A percentile compares a stretch with the other conserved stretches of the same genome.
Evolutionary conservation across 2,797 vertebrate genomes (phyloP).

Genomic region (Pipistrellus kuhlii): DNA sequence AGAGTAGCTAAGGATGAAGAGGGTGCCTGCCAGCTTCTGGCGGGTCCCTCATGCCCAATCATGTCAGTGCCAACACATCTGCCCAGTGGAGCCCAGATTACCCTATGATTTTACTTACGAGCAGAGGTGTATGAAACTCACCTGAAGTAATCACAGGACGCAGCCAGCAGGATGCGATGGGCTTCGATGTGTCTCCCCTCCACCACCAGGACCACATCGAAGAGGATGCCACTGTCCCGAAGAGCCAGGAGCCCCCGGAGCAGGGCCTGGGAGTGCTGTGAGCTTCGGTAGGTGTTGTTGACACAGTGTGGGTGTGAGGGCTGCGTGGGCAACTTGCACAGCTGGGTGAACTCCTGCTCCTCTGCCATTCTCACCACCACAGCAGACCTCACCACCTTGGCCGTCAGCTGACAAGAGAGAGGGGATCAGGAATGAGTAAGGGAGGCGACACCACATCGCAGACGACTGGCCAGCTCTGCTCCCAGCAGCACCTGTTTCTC

Average conservation of each 20-base stretch:
- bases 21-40: not conserved
- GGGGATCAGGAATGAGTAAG: not conserved
- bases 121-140: constrained; percentile 72
- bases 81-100: not conserved
- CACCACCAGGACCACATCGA: constrained; percentile 95
- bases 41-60: not conserved
- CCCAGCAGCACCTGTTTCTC: not conserved
- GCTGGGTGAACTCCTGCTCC: constrained; percentile 85
- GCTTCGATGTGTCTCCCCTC: constrained; percentile 94
- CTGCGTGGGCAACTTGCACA: constrained; percentile 80
- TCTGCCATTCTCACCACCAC: constrained; percentile 90
- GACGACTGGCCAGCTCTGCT: not conserved
- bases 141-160: constrained; percentile 98
- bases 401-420: constrained; percentile 75
- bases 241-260: constrained; percentile 93
- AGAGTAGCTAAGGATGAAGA: not conserved
- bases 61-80: no score
- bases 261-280: constrained; percentile 92
- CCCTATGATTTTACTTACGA: not conserved
- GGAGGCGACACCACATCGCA: no score
- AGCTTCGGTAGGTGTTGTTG: constrained; percentile 92
- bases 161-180: constrained; percentile 96
- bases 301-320: constrained; percentile 83
- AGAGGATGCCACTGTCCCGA: constrained; percentile 92
- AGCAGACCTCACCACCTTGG: constrained; percentile 43